Conservation (phyloP, 2,888 invertebrate species). For the Epistrophe eligans region DNA sequence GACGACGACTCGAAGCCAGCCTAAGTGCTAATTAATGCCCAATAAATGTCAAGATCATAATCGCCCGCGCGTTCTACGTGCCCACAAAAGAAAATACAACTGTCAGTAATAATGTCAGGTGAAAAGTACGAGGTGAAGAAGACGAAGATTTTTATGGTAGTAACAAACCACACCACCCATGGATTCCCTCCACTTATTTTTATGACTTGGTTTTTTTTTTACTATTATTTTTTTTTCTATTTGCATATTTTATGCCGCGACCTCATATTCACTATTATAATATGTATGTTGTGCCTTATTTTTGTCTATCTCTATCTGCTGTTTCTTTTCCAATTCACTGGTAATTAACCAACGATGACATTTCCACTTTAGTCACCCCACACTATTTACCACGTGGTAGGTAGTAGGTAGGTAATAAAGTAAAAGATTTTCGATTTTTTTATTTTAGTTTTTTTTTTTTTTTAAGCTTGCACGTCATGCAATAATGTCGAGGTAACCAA, state of each 20-base stretch:
- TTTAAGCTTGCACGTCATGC: constrained; percentile 63
- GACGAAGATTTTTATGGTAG: constrained; percentile 4
- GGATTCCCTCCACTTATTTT: constrained; percentile 26
- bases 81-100: constrained; percentile 17
- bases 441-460: constrained; percentile 17
- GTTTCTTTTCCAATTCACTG: constrained; percentile 70
- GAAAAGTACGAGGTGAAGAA: constrained; percentile 26
- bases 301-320: background rate
- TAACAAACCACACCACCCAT: constrained; percentile 51
- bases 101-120: constrained; percentile 56
- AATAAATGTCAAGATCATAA: constrained; percentile 74
- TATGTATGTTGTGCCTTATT: constrained; percentile 10
- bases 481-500: constrained; percentile 73
- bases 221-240: constrained; percentile 25
- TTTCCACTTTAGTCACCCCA: constrained; percentile 60
- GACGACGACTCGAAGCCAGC: constrained; percentile 8
- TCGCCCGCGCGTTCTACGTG: constrained; percentile 46
- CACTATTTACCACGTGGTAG: constrained; percentile 20
- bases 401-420: constrained; percentile 39
- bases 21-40: constrained; percentile 74
- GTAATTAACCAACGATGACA: constrained; percentile 75
- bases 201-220: constrained; percentile 41
- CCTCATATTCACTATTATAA: constrained; percentile 19
- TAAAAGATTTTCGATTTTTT: constrained; percentile 49
- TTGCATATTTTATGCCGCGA: constrained; percentile 64